These are phyloP conservation scores for Parazoanthus atlanticus DNA, from an alignment of 92 coral and sea anemone genomes.

Conservation along the genomic window DNA sequence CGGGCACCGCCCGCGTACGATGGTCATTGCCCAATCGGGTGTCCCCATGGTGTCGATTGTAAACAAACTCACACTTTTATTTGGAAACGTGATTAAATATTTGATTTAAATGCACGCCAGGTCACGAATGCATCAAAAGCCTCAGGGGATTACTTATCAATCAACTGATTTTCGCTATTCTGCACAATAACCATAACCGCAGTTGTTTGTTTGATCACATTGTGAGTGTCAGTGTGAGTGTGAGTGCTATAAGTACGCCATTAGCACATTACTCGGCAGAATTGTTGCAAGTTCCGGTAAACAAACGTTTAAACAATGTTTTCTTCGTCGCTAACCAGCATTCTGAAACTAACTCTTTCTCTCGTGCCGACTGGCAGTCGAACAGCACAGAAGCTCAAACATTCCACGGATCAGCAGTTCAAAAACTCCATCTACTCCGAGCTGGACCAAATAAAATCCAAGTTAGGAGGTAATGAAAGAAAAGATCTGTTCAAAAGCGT, in stretches of 20 bases:
- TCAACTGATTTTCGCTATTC: background rate
- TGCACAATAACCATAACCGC: background rate
- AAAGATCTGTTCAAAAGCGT: constrained; percentile 11
- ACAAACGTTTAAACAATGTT: background rate
- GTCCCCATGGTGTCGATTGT: no score
- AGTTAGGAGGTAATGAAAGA: constrained; percentile 28
- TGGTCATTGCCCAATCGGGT: no score
- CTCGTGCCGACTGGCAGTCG: background rate
- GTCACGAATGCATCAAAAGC: background rate
- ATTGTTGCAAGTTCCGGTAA: background rate
- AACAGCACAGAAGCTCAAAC: background rate
- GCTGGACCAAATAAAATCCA: constrained; percentile 31
- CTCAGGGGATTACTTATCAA: background rate
- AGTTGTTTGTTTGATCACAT: background rate
- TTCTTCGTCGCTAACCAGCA: background rate
- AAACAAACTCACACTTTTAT: no score
- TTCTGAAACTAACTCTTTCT: constrained; percentile 19
- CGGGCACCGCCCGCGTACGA: no score
- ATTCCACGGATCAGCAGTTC: constrained; percentile 16
- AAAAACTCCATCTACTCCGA: constrained; percentile 20
- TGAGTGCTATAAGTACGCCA: no score
- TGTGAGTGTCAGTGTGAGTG: background rate
- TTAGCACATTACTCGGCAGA: background rate
- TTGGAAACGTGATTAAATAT: no score
- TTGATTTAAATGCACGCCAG: no score